A percentile compares a stretch with the other conserved stretches of the same genome.
Conservation (phyloP, 1,140 invertebrate species). For the Drosophila miranda region DNA sequence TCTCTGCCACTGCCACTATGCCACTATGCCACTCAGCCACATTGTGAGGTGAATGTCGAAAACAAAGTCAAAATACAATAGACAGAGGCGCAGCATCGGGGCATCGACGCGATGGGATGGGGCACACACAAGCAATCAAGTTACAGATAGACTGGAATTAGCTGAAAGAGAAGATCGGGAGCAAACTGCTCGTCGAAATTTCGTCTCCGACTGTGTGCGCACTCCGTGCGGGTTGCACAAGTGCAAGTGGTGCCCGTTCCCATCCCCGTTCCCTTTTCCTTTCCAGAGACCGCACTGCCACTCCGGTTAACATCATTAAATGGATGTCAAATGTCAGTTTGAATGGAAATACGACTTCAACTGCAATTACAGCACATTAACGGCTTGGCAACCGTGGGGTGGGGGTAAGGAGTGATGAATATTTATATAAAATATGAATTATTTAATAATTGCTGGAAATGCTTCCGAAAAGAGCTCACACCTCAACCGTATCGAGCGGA, state of each 20-base stretch:
- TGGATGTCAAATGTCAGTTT: conserved; percentile 66
- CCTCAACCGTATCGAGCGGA: no score
- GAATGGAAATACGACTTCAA: conserved; percentile 57
- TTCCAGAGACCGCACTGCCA: background rate
- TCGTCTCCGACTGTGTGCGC: background rate
- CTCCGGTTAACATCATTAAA: conserved; percentile 4
- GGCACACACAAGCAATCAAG: conserved; percentile 18
- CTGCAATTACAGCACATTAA: conserved; percentile 58
- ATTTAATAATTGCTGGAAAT: no score
- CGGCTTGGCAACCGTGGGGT: background rate
- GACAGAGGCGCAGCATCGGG: conserved; percentile 34
- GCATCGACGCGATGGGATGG: background rate
- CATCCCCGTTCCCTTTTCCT: no score
- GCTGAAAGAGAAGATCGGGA: conserved; percentile 30
- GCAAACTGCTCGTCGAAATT: conserved; percentile 11
- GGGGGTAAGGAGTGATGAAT: background rate
- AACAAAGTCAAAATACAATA: conserved; percentile 35
- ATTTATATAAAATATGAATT: no score
- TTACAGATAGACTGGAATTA: conserved; percentile 20
- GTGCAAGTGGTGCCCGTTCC: conserved; percentile 42
- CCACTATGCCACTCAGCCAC: no score
- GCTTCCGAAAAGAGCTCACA: no score
- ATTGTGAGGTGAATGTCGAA: background rate
- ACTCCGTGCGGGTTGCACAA: conserved; percentile 34
- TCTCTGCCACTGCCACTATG: no score